Base-by-base conservation (phyloP, 2,797 vertebrate genomes). In the Hylomyscus alleni region DNA sequence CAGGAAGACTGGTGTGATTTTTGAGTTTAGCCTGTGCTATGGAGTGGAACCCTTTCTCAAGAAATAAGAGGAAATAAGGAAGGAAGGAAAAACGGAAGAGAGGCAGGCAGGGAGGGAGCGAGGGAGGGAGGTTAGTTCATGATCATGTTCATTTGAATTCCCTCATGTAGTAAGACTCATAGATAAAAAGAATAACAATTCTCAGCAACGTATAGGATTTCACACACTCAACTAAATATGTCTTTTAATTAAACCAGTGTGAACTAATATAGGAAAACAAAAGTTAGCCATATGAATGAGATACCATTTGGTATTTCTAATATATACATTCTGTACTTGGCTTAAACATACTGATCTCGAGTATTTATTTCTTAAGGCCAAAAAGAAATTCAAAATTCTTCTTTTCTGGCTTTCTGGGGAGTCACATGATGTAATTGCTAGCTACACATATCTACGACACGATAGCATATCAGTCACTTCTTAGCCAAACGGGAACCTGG, bases 191-290 rank as follows among this genome's bases (percentile, higher is more conserved):
- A 67, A 9, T 1, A 0, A 22, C 2, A 0, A 26, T n/a, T 31
- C 12, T n/a, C 24, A 31, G 20, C 7, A 8, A 40, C 40, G 47
- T 24, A 26, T 14, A 80, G 22, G 44, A 56, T 29, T 69, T 50
- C 11, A 87, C 3, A 29, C 81, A 69, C 10, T 22, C 67, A 91
- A 15, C n/a, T 54, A 13, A 50, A 94, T 76, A 19, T 40, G 60
- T 40, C 20, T 60, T 93, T 73, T 73, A 82, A 72, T 89, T 93
- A 75, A 89, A 75, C 52, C 62, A 65, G 37, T 93, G 73, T n/a
- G 40, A 83, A 76, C 78, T 54, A 34, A 67, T 56, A 20, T 13
- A 56, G 22, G 34, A 54, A 60, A 31, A 34, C n/a, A 65, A 75
- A 52, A 75, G 34, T 34, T 94, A 77, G 40, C 20, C 60, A 85